These are phyloP conservation scores for Pelusios castaneus DNA, from an alignment of 2,113 vertebrate species.

Conservation along the genomic window DNA sequence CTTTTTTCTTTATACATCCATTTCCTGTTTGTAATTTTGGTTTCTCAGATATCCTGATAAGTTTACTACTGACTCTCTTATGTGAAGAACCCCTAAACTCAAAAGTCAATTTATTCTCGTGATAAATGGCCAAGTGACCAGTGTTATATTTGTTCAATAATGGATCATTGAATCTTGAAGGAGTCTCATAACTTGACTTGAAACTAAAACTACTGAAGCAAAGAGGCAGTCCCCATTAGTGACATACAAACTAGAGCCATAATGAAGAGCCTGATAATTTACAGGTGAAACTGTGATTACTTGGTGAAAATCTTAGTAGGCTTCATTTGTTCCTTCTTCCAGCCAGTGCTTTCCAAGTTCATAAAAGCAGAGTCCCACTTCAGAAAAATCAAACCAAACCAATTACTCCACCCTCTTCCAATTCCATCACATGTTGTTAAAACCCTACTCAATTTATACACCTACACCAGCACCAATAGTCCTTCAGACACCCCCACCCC, in stretches of 20 bases:
- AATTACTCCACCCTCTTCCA: neutral
- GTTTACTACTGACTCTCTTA: neutral
- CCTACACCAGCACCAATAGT: neutral
- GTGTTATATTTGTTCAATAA: fast-evolving
- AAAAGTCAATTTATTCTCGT: fast-evolving
- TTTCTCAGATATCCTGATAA: too few relatives aligned
- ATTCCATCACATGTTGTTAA: neutral
- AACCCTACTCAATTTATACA: neutral
- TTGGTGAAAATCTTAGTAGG: neutral
- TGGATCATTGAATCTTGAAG: fast-evolving
- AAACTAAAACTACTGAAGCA: neutral
- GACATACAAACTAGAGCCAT: neutral
- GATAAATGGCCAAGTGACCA: fast-evolving
- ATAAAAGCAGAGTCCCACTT: neutral
- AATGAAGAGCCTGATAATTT: neutral
- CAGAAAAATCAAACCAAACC: neutral
- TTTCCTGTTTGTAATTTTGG: too few relatives aligned
- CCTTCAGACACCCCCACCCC: neutral
- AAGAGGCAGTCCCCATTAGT: neutral
- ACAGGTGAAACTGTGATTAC: neutral
- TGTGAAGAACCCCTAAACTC: neutral
- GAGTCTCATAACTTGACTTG: fast-evolving
- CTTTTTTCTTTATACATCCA: too few relatives aligned
- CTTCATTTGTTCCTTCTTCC: neutral
- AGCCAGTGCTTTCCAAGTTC: neutral